Evolutionary conservation across 2,888 invertebrate genomes (phyloP), one percentile per base, ranked within the genome.

Genomic region (Anoplius nigerrimus): DNA sequence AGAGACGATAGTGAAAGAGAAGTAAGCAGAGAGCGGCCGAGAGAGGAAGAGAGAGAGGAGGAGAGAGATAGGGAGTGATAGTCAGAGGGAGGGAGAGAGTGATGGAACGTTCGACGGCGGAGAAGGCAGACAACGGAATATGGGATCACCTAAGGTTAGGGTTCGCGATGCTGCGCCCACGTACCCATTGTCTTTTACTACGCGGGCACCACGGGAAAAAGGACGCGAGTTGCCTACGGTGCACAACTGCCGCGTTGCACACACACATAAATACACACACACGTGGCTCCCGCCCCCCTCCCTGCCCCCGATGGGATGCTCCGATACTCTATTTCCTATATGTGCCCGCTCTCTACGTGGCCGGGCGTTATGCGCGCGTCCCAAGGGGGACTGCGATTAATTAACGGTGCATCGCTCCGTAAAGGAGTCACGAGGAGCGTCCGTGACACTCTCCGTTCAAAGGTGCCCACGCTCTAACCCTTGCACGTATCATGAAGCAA

Each of bases 111-210:
- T 65, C 43, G 55, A 65, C 69, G 56, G 74, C 34, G 69, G 74
- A 74, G 74, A 71, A 74, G 75, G 64, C 69, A 69, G 78, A 69
- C 79, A 80, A 82, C 84, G 85, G 85, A 86, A 86, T 86, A 87
- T 82, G 84, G 86, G 86, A 85, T 86, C 86, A 86, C 83, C 83
- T 78, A 78, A 79, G 84, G 86, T 86, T 84, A 86, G 85, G 84
- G 84, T 85, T 84, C 82, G 86, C 82, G 82, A 82, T 85, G 84
- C 86, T 84, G 86, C 86, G 86, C 87, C 86, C 85, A 86, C 87
- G 83, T 85, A 81, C 77, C 86, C 79, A 84, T 85, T 84, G 84
- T 85, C 83, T 81, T 61, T 82, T 77, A 75, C 79, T 79, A 79
- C 79, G 77, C 74, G 57, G n/a, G 73, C 75, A 70, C 79, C 69